Percentiles rank a stretch among this genome's conserved stretches.
phyloP scores from a whole-genome alignment of 2,797 vertebrate genomes.

The Acrossocheilus wenchowensis region DNA sequence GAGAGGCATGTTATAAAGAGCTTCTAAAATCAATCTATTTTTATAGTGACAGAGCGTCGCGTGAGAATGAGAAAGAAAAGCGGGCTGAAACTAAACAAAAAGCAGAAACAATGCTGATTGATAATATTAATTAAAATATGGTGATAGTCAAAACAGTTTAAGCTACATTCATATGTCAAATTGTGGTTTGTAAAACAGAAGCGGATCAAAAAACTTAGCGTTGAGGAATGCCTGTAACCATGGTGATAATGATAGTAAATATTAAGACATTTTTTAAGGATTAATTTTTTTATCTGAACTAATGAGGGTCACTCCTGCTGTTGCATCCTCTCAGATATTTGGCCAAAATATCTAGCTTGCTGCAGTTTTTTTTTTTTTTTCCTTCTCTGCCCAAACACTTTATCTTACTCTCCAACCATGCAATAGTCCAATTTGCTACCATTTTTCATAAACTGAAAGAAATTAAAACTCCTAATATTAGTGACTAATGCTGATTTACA shows the following conservation, averaged over 20 bases:
- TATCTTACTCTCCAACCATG: background rate
- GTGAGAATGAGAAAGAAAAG: background rate
- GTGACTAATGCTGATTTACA: background rate
- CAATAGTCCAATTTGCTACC: background rate
- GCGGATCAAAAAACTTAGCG: background rate
- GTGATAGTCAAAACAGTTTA: background rate
- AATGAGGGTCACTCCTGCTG: background rate
- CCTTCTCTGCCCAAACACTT: background rate
- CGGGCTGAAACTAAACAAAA: background rate
- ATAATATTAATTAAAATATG: constrained; percentile 1
- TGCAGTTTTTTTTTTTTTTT: background rate
- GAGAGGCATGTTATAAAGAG: constrained; percentile 40
- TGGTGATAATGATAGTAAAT: constrained; percentile 4
- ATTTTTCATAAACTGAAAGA: background rate
- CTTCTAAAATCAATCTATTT: constrained; percentile 41
- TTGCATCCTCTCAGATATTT: background rate
- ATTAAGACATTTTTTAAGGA: background rate
- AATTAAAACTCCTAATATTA: background rate
- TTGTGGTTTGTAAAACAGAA: background rate
- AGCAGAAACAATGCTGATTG: background rate
- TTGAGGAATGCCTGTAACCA: background rate
- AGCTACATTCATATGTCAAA: background rate
- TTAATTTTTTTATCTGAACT: background rate
- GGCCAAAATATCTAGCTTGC: background rate
- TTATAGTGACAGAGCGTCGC: constrained; percentile 22